A percentile compares a stretch with the other conserved stretches of the same genome.
Conservation (phyloP, 2,888 invertebrate species). For the Lacanobia oleracea region DNA sequence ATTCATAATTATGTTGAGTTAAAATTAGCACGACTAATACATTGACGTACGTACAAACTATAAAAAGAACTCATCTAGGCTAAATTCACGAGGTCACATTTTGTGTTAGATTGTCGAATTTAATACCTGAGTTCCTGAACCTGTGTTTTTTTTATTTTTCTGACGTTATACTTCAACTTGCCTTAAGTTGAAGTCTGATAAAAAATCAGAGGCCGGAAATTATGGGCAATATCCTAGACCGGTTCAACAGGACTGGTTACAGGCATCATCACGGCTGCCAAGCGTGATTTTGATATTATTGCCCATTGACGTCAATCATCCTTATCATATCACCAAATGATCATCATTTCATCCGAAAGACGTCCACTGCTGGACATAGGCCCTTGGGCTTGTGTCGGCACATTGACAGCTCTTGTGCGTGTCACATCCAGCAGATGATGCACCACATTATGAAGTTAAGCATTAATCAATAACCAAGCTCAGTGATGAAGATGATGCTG, state of each 20-base stretch:
- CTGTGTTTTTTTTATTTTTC: not conserved
- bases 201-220: not conserved
- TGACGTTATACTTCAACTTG: not conserved
- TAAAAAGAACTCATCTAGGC: not conserved
- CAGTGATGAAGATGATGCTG: no score
- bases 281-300: not conserved
- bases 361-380: no score
- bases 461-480: no score
- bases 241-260: not conserved
- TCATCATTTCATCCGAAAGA: no score
- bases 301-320: no score
- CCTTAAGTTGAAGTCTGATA: not conserved
- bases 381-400: no score
- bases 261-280: not conserved
- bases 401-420: no score
- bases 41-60: constrained; percentile 13
- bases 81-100: not conserved
- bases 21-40: not conserved
- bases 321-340: no score
- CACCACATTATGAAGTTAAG: no score
- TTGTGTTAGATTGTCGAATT: not conserved
- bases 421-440: no score
- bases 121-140: not conserved
- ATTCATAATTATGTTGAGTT: constrained; percentile 1
- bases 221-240: not conserved